phyloP scores from a whole-genome alignment of 2,888 invertebrate species.

The Masnerella sp. region DNA sequence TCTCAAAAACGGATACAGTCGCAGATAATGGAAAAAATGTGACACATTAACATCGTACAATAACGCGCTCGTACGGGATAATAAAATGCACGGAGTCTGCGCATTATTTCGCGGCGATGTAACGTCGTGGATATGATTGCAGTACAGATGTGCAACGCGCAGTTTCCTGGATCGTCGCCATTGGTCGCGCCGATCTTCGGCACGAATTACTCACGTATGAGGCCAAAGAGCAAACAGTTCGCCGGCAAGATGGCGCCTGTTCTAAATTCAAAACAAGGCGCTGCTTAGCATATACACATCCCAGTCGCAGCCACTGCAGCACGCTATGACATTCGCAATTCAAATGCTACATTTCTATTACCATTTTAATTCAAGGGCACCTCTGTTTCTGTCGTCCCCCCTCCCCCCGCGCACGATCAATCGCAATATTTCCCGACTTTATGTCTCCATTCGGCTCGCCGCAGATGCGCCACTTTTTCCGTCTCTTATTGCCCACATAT shows the following conservation, averaged over 20 bases:
- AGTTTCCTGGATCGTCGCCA: conserved; percentile 57
- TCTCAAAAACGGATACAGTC: too few species aligned
- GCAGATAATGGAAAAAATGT: too few species aligned
- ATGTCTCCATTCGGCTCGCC: conserved; percentile 41
- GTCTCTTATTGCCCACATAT: conserved; percentile 7
- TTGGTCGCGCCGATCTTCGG: conserved; percentile 64
- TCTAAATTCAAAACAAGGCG: conserved; percentile 78
- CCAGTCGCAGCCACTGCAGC: conserved; percentile 66
- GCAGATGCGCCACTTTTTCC: conserved; percentile 10
- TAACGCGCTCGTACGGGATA: conserved; percentile 33
- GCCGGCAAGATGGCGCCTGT: conserved; percentile 77
- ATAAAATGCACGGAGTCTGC: conserved; percentile 39
- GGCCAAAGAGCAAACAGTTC: conserved; percentile 75
- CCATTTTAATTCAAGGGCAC: conserved; percentile 76
- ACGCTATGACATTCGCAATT: conserved; percentile 78
- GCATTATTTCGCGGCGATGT: conserved; percentile 54
- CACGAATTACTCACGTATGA: conserved; percentile 72
- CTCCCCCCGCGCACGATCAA: conserved; percentile 42
- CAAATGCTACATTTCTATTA: conserved; percentile 78
- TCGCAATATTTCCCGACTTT: conserved; percentile 52
- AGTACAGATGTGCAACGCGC: conserved; percentile 62
- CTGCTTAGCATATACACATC: conserved; percentile 77
- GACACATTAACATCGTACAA: conserved; percentile 28
- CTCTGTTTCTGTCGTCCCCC: conserved; percentile 45
- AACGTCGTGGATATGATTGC: conserved; percentile 66